Conservation (phyloP, 2,113 vertebrate species). For the Gasterosteus aculeatus region DNA sequence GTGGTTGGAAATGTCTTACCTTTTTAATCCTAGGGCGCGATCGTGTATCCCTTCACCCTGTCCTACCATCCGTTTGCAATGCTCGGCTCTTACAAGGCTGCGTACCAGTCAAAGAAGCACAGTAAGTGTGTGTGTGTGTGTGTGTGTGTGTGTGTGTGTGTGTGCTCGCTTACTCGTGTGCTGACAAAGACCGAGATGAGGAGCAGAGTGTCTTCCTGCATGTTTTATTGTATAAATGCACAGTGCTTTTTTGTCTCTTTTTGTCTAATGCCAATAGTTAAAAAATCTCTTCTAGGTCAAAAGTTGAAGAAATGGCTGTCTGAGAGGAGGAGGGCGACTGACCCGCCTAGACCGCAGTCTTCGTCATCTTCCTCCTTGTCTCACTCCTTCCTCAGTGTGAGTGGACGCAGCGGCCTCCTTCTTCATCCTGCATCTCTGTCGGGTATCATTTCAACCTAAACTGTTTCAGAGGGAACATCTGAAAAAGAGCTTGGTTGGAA, state of each 20-base stretch:
- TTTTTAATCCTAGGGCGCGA: slow-evolving; percentile 57
- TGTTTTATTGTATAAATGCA: too few relatives aligned
- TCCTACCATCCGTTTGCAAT: slow-evolving; percentile 88
- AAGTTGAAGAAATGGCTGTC: slow-evolving; percentile 76
- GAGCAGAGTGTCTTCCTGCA: too few relatives aligned
- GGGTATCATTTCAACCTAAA: too few relatives aligned
- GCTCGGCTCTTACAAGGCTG: slow-evolving; percentile 85
- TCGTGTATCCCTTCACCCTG: slow-evolving; percentile 79
- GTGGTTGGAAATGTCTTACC: background rate
- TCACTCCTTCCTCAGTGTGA: slow-evolving; percentile 70
- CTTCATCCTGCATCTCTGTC: too few relatives aligned
- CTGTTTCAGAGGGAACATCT: background rate
- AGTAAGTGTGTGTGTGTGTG: slow-evolving; percentile 72
- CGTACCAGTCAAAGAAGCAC: slow-evolving; percentile 79
- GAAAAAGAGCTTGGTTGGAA: too few relatives aligned
- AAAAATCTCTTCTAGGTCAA: slow-evolving; percentile 51
- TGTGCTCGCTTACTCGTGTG: too few relatives aligned
- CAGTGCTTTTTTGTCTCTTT: too few relatives aligned
- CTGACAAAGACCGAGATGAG: too few relatives aligned
- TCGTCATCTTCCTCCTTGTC: slow-evolving; percentile 64
- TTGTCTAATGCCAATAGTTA: background rate
- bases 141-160: too few relatives aligned
- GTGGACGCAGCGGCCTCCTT: slow-evolving; percentile 14
- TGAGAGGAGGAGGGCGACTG: slow-evolving; percentile 39
- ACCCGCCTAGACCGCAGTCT: background rate